These are phyloP conservation scores for Cinara cedri DNA, from an alignment of 2,888 invertebrate species.

Conservation along the genomic window DNA sequence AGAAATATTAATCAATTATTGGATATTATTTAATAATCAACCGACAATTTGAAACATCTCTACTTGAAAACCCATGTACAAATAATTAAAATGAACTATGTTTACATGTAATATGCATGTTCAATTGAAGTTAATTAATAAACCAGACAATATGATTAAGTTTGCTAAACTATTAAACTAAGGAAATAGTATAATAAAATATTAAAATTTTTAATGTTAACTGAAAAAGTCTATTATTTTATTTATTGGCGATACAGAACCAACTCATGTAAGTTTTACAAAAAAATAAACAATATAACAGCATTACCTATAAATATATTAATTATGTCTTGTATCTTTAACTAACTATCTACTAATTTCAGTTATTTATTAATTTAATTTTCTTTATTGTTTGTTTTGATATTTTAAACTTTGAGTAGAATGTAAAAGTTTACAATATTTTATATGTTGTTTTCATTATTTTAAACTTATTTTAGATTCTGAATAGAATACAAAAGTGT, in stretches of 20 bases:
- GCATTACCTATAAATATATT: no score
- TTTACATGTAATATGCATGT: not conserved
- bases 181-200: not conserved
- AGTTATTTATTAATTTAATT: not conserved
- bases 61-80: not conserved
- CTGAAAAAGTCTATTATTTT: no score
- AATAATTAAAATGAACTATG: slow-evolving; percentile 29
- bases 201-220: not conserved
- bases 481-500: no score
- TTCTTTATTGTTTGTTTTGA: no score
- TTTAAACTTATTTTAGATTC: not conserved
- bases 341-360: not conserved
- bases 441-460: no score
- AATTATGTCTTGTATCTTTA: no score
- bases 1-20: not conserved
- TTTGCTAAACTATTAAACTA: not conserved
- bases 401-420: no score
- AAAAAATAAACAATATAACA: not conserved
- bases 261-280: not conserved
- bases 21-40: not conserved
- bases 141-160: slow-evolving; percentile 12
- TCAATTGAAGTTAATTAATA: slow-evolving; percentile 28
- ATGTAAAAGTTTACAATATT: no score
- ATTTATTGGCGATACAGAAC: no score
- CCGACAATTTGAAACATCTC: slow-evolving; percentile 3